Base-by-base conservation (phyloP, 2,888 invertebrate genomes). In the Sylvicola cinctus region DNA sequence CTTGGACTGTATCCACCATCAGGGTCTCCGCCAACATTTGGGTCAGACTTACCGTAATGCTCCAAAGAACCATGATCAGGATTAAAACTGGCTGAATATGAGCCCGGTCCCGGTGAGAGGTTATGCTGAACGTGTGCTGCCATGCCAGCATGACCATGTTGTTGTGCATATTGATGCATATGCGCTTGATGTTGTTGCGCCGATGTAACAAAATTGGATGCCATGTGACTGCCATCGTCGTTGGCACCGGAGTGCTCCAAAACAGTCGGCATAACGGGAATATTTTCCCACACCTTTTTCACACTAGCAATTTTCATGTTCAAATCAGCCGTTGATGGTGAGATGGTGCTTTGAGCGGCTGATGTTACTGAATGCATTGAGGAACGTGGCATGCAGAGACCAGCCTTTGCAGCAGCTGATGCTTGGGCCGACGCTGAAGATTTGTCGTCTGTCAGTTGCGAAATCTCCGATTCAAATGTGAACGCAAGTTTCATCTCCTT, bases 301-400 rank as follows among this genome's bases (percentile, higher is more conserved):
- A 90, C 90, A 41, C 87, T 84, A 26, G 87, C 87, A 45, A 91
- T 90, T 62, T 91, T 91, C 61, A 84, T 71, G 61, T 87, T 87
- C 43, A 91, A 69, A 57, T 91, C 91, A 27, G 87, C 87, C 27
- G 85, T 80, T 41, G 80, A 72, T 13, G 76, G 75, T 10, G 77
- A 77, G 44, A 80, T 79, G 8, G 76, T 73, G 45, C 68, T 79
- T 35, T 75, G 72, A 16, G 67, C 68, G 31, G 70, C 69, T 48
- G 65, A 65, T 14, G 57, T 56, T 20, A 62, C 39, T 16, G 42
- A 42, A 37, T 42, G 42, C 16, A 58, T 43, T 67, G 71, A 68
- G 43, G 74, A 62, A 36, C 62, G 55, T n/a, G 70, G 64, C 46
- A 72, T 40, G 33, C 40, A 38, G 29, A 42, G 31, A 13, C 38